Percentiles rank a stretch among this genome's conserved stretches.
Conservation (phyloP, 2,797 vertebrate genomes). For the Dermochelys coriacea region DNA sequence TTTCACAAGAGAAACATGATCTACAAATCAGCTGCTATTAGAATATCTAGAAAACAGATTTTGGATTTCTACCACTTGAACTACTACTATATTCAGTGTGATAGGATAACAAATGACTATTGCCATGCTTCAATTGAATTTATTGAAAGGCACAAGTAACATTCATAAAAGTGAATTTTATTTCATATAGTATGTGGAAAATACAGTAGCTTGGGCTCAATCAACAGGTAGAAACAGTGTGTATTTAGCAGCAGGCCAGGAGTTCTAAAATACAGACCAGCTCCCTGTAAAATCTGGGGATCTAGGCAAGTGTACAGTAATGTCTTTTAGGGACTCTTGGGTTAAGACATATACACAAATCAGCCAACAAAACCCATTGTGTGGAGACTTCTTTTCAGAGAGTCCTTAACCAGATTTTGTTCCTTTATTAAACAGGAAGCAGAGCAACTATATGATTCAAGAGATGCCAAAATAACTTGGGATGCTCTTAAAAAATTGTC, state of each 20-base stretch:
- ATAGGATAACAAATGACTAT: background rate
- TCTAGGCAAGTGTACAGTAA: too few species aligned
- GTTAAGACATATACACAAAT: background rate
- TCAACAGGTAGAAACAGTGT: background rate
- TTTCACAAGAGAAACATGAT: background rate
- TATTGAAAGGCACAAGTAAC: background rate
- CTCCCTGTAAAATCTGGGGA: too few species aligned
- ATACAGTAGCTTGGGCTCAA: background rate
- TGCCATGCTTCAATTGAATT: background rate
- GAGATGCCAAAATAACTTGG: conserved; percentile 48
- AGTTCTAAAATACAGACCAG: too few species aligned
- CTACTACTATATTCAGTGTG: background rate
- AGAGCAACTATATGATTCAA: conserved; percentile 9
- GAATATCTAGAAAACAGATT: background rate
- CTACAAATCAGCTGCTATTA: background rate
- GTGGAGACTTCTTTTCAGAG: conserved; percentile 19
- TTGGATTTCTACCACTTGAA: background rate
- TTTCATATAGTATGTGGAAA: background rate
- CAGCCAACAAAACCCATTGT: conserved; percentile 47
- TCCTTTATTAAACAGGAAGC: conserved; percentile 66
- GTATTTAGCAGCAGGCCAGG: too few species aligned
- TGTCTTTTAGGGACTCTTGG: too few species aligned
- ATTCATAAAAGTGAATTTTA: background rate
- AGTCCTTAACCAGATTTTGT: conserved; percentile 43
- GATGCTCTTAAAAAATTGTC: conserved; percentile 42